phyloP scores from a whole-genome alignment of 2,797 vertebrate genomes.

The Mionectes olivaceus region DNA sequence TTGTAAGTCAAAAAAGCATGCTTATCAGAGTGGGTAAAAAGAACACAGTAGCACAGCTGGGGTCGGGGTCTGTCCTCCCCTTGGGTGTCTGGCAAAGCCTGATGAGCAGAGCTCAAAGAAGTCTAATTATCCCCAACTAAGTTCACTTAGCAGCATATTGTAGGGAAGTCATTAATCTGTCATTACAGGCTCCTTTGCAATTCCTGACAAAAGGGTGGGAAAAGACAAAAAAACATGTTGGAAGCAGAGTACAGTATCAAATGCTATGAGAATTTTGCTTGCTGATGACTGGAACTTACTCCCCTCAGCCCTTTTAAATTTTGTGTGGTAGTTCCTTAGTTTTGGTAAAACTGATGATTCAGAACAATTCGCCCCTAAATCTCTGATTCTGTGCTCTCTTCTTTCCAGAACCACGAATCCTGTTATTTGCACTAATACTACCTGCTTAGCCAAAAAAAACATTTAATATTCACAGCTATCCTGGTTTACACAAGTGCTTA shows the following conservation, averaged over 20 bases:
- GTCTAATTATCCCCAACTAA: not conserved
- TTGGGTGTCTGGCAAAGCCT: not conserved
- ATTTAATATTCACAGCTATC: not conserved
- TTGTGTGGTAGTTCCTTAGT: not conserved
- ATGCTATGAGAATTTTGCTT: not conserved
- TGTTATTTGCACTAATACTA: not conserved
- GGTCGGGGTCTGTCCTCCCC: not conserved
- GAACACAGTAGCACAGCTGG: not conserved
- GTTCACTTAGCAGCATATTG: not conserved
- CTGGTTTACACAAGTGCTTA: not conserved
- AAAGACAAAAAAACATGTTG: not conserved
- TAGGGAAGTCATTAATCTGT: not conserved
- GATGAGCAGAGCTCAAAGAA: not conserved
- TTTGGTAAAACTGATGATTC: not conserved
- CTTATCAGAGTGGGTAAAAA: not conserved
- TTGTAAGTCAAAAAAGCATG: not conserved
- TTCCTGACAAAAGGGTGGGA: not conserved
- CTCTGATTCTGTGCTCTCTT: not conserved
- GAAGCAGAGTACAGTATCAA: not conserved
- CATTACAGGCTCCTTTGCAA: not conserved
- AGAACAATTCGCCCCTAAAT: not conserved
- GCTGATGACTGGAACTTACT: not conserved
- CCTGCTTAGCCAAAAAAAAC: not conserved
- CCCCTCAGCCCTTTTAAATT: not conserved
- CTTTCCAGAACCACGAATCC: not conserved